These are phyloP conservation scores for Microctenopoma steveboyesi DNA, from an alignment of 2,797 vertebrate species.

Conservation along the genomic window DNA sequence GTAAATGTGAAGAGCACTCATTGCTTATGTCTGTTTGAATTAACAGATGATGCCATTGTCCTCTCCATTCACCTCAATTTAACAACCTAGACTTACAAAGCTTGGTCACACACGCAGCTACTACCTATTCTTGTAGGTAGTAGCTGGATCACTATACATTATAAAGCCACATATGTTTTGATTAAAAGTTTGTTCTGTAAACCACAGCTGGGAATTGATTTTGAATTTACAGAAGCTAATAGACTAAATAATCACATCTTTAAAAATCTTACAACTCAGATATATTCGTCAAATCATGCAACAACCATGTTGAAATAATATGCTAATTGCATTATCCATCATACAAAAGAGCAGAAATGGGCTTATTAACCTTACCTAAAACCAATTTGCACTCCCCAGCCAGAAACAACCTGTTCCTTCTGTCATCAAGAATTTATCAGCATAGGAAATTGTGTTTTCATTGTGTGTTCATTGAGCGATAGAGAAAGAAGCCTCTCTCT, in stretches of 20 bases:
- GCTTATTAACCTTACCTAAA: slow-evolving; percentile 57
- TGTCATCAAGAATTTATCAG: slow-evolving; percentile 54
- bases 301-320: slow-evolving; percentile 28
- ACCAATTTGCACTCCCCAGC: slow-evolving; percentile 44
- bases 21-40: slow-evolving; percentile 41
- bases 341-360: slow-evolving; percentile 41
- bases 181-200: slow-evolving; percentile 26
- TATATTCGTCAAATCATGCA: slow-evolving; percentile 37
- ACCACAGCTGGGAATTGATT: slow-evolving; percentile 4
- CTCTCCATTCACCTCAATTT: slow-evolving; percentile 23
- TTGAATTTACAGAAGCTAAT: slow-evolving; percentile 6
- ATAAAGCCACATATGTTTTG: slow-evolving; percentile 8
- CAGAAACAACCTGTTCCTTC: slow-evolving; percentile 30
- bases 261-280: slow-evolving; percentile 36
- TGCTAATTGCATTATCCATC: slow-evolving; percentile 37
- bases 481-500: slow-evolving; percentile 1
- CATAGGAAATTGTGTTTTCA: slow-evolving; percentile 22
- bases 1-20: neutral
- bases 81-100: neutral
- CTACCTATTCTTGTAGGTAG: slow-evolving; percentile 2
- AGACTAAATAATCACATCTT: slow-evolving; percentile 9
- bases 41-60: slow-evolving; percentile 31
- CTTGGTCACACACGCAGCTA: slow-evolving; percentile 7
- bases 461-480: slow-evolving; percentile 38
- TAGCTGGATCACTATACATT: neutral